Base-by-base conservation (phyloP, 2,113 vertebrate species). In the Paramormyrops kingsleyae region DNA sequence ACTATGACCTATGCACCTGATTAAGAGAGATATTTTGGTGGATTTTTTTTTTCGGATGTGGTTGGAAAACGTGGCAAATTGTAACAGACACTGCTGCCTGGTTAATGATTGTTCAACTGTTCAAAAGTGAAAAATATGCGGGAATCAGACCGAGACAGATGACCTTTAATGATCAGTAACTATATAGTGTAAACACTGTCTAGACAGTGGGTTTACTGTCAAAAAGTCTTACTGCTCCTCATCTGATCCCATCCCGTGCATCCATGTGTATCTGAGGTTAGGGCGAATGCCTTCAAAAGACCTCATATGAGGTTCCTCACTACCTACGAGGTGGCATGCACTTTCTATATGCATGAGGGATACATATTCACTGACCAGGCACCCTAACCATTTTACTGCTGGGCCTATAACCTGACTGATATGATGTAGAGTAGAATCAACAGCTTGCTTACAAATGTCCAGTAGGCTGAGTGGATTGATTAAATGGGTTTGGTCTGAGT, bases 101-200 rank as follows among this genome's bases (percentile, higher is more conserved):
- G 24, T 44, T 84, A 84, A n/a, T 84, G 24, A 84, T 84, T 44
- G 42, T 84, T 84, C 83, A 84, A 10, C 42, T 84, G 10, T 39
- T 39, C 35, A 39, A 47, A 84, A 84, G 8, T 84, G 74, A 80
- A 80, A 39, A 80, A 80, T 42, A 80, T 42, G 31, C 35, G 21
- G 74, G 74, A 80, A 42, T 80, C 35, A 19, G 31, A 80, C 70
- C 13, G 0, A 39, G 35, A 77, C 31, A 77, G 70, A 19, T 80
- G 35, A 80, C 74, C 46, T 49, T 47, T 85, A 84, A 85, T 85
- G 83, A 15, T 85, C 83, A 85, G 47, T 85, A 85, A 12, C 83
- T n/a, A 42, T 19, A 80, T 49, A 49, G 83, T 85, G 17, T n/a
- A 49, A 49, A 47, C 24, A 46, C 83, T 85, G 46, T 85, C 42